Percentiles rank a stretch among this genome's conserved stretches.
phyloP scores from a whole-genome alignment of 2,888 invertebrate species.

The Yponomeuta evonymella region DNA sequence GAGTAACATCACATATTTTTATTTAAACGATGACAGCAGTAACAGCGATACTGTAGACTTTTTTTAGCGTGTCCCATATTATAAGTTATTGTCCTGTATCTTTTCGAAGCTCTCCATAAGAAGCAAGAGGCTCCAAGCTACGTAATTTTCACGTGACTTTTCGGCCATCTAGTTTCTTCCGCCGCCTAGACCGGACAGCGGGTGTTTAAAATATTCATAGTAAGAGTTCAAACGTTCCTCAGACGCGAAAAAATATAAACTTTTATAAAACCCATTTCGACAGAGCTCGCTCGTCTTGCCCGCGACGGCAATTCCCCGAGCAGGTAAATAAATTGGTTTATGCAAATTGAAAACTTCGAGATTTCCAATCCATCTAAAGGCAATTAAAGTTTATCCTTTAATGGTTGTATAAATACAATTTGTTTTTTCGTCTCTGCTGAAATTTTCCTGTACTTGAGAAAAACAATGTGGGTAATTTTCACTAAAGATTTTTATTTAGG shows the following conservation, averaged over 20 bases:
- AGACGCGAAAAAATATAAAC: slow-evolving; percentile 8
- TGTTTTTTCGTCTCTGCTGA: background rate
- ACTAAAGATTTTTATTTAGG: slow-evolving; percentile 65
- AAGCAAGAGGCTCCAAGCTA: too few species aligned
- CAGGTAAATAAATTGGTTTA: slow-evolving; percentile 34
- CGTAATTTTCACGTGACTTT: background rate
- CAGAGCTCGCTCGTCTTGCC: slow-evolving; percentile 9
- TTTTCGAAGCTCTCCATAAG: too few species aligned
- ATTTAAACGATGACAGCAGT: too few species aligned
- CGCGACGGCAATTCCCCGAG: slow-evolving; percentile 24
- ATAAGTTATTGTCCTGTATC: too few species aligned
- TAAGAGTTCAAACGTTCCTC: background rate
- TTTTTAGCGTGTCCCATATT: too few species aligned
- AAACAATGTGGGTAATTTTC: slow-evolving; percentile 33
- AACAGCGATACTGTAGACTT: too few species aligned
- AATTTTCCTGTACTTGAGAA: background rate
- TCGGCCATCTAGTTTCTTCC: background rate
- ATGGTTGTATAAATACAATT: background rate
- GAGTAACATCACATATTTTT: too few species aligned
- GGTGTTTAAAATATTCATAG: slow-evolving; percentile 1
- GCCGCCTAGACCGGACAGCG: slow-evolving; percentile 27
- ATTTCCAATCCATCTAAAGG: slow-evolving; percentile 18
- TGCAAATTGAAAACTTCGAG: slow-evolving; percentile 31
- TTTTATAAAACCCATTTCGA: slow-evolving; percentile 3
- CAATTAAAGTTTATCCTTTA: slow-evolving; percentile 13